These are phyloP conservation scores for Drosophila fuyamai DNA, from an alignment of 1,140 invertebrate species.

Conservation along the genomic window DNA sequence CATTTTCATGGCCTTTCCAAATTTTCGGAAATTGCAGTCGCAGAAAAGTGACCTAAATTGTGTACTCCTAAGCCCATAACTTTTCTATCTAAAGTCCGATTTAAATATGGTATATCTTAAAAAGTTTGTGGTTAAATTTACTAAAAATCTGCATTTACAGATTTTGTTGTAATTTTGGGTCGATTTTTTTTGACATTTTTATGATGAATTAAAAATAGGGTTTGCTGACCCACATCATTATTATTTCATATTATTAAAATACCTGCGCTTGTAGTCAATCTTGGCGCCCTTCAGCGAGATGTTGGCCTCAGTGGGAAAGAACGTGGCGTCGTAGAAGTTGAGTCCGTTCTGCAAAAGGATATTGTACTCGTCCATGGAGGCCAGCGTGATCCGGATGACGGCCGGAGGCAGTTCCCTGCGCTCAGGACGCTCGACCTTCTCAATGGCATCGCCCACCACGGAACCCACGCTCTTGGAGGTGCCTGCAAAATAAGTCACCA, in stretches of 20 bases:
- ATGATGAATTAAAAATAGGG: background rate
- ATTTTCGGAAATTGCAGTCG: too few relatives aligned
- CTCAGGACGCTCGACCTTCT: constrained; percentile 85
- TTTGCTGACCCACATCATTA: background rate
- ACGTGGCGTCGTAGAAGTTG: constrained; percentile 94
- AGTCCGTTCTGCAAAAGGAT: constrained; percentile 91
- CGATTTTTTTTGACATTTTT: too few relatives aligned
- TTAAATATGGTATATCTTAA: too few relatives aligned
- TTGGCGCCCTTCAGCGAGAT: constrained; percentile 86
- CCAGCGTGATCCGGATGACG: constrained; percentile 90
- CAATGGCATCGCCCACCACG: constrained; percentile 73
- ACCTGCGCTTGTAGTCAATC: constrained; percentile 86
- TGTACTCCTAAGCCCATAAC: too few relatives aligned
- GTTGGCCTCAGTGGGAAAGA: constrained; percentile 92
- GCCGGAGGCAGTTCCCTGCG: constrained; percentile 85
- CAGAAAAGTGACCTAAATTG: too few relatives aligned
- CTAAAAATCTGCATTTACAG: too few relatives aligned
- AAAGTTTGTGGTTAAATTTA: too few relatives aligned
- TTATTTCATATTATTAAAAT: constrained; percentile 18
- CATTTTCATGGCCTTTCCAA: too few relatives aligned
- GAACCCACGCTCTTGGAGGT: constrained; percentile 61
- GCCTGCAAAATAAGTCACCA: constrained; percentile 28
- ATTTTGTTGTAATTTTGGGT: too few relatives aligned
- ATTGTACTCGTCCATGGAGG: constrained; percentile 92
- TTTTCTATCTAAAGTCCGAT: too few relatives aligned